Conservation (phyloP, 2,888 invertebrate species). For the Altica lythri region DNA sequence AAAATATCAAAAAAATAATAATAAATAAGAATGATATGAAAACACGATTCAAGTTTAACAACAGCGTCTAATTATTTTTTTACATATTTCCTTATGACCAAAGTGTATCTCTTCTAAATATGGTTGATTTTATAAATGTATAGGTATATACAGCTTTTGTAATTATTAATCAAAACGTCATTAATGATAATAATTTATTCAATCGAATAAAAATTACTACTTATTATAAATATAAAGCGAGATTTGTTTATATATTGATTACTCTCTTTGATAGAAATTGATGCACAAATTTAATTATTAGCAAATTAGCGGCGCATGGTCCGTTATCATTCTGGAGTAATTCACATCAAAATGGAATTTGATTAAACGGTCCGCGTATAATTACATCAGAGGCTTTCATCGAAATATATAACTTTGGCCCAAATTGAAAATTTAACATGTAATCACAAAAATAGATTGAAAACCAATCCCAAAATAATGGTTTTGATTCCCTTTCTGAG, state of each 20-base stretch:
- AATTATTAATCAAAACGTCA: background rate
- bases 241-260: conserved; percentile 37
- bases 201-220: too few relatives aligned
- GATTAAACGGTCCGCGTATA: conserved; percentile 38
- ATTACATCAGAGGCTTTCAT: conserved; percentile 40
- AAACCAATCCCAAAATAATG: conserved; percentile 18
- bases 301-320: conserved; percentile 43
- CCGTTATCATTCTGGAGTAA: conserved; percentile 42
- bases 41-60: too few relatives aligned
- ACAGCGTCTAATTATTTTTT: too few relatives aligned
- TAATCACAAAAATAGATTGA: conserved; percentile 26
- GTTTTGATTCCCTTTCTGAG: background rate
- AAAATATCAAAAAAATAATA: too few relatives aligned
- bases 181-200: too few relatives aligned
- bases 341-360: conserved; percentile 46
- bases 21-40: too few relatives aligned
- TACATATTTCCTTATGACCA: too few relatives aligned
- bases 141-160: too few relatives aligned
- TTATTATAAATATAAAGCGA: conserved; percentile 36
- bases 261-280: conserved; percentile 40
- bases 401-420: conserved; percentile 29
- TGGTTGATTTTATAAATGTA: too few relatives aligned
- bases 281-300: conserved; percentile 49
- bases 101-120: too few relatives aligned
- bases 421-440: conserved; percentile 26